Conservation (phyloP, 2,888 invertebrate species). For the Oligia strigilis region DNA sequence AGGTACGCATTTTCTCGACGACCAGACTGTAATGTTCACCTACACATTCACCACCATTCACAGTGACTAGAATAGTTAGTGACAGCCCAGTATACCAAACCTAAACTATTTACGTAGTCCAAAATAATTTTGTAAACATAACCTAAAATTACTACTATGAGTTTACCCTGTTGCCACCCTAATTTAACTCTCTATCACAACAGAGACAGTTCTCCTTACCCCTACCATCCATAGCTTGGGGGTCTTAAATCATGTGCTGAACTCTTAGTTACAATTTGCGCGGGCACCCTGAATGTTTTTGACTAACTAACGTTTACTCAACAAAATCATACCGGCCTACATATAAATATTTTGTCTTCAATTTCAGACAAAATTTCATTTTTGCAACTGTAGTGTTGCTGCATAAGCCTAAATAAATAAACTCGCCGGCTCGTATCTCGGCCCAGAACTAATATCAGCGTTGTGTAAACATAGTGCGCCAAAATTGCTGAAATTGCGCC, state of each 20-base stretch:
- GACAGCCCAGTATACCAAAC: too few relatives aligned
- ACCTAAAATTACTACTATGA: too few relatives aligned
- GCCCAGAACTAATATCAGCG: slow-evolving; percentile 79
- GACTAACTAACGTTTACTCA: background rate
- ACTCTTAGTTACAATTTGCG: background rate
- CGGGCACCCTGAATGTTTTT: background rate
- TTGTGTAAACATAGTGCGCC: slow-evolving; percentile 74
- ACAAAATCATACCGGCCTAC: slow-evolving; percentile 19
- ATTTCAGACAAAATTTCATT: slow-evolving; percentile 63
- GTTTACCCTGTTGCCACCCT: too few relatives aligned
- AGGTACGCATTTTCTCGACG: too few relatives aligned
- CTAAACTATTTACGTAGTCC: too few relatives aligned
- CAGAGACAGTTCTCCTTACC: too few relatives aligned
- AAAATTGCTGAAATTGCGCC: slow-evolving; percentile 76
- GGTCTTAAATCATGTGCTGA: background rate
- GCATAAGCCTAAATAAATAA: slow-evolving; percentile 75
- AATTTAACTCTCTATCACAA: too few relatives aligned
- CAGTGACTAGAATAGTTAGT: too few relatives aligned
- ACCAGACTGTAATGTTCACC: background rate
- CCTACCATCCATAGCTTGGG: too few relatives aligned
- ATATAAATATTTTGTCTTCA: slow-evolving; percentile 58
- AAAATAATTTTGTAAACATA: too few relatives aligned
- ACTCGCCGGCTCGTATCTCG: slow-evolving; percentile 68
- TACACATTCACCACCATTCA: too few relatives aligned
- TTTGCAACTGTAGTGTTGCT: slow-evolving; percentile 64